Evolutionary conservation across 2,888 invertebrate genomes (phyloP), one percentile per base, ranked within the genome.

Genomic region (Anthophora plumipes): DNA sequence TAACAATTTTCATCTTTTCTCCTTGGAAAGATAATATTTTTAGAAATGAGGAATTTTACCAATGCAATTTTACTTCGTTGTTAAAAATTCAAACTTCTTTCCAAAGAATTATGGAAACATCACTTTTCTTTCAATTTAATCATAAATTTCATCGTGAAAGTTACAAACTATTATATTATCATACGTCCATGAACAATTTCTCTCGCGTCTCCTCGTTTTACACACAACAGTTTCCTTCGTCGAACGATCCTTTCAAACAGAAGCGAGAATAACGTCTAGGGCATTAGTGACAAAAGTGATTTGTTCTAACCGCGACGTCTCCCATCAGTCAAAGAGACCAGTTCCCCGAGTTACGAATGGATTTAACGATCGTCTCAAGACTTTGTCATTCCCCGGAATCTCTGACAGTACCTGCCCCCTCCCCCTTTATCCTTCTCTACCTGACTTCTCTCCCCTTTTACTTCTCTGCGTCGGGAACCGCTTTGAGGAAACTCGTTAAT

Each of bases 401-500:
- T 83, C 80, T 75, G 72, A 72, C 77, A 77, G 79, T 82, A 59
- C 61, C 76, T 46, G 60, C 41, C 71, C 73, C 63, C 12, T 67
- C 52, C 37, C 57, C 22, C 59, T 22, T 37, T 50, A 55, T 50
- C 72, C 68, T 31, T 4, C 31, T 31, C 31, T 4, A 4, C 31
- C 31, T 31, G 31, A 4, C 55, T 31, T 25, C 22, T 6, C 39
- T 63, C 31, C 46, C 77, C 72, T 68, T 52, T 61, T 54, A 66
- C 37, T 39, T 54, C 59, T 54, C 61, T 48, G 41, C 64, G 57
- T 60, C 75, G 74, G 75, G 78, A 77, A 84, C 75, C 84, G 85
- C 85, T 87, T 87, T 88, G 88, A 84, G 84, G 88, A 85, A 89
- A 89, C 88, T 89, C 88, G 86, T 89, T 89, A 89, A 87, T 88